These are phyloP conservation scores for Vulpes vulpes DNA, from an alignment of 2,113 vertebrate species.

Conservation along the genomic window DNA sequence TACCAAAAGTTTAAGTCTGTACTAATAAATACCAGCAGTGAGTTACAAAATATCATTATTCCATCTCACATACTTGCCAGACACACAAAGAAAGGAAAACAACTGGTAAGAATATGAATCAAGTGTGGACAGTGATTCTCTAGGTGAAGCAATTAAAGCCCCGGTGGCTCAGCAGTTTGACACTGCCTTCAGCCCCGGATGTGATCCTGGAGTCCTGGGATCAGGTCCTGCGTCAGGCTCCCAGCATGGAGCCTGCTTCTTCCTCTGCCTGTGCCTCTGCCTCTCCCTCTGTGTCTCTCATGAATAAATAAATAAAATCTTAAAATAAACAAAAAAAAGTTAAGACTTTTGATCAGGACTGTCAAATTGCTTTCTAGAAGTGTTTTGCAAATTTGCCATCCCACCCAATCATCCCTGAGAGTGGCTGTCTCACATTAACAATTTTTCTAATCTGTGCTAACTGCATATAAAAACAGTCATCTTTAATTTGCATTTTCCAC, in stretches of 20 bases:
- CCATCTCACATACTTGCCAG: background rate
- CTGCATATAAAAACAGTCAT: background rate
- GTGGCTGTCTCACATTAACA: background rate
- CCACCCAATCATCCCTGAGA: background rate
- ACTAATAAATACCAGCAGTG: background rate
- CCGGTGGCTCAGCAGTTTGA: background rate
- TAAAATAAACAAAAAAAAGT: background rate
- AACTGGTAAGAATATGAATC: background rate
- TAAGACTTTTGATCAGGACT: background rate
- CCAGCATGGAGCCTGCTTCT: background rate
- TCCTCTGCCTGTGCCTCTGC: background rate
- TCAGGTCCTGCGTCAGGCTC: background rate
- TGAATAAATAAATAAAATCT: background rate
- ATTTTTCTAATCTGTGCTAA: constrained; percentile 47
- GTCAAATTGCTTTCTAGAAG: background rate
- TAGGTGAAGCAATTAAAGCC: background rate
- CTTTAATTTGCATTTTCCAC: constrained; percentile 44
- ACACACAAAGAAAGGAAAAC: background rate
- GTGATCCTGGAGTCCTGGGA: background rate
- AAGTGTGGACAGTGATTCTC: background rate
- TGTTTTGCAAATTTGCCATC: constrained; percentile 32
- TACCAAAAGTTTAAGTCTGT: background rate
- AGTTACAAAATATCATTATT: background rate
- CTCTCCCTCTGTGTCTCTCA: background rate
- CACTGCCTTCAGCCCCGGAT: background rate